A percentile compares a stretch with the other conserved stretches of the same genome.
These are phyloP conservation scores for Trachelipus rathkii DNA, from an alignment of 1,140 invertebrate species.

Conservation along the genomic window DNA sequence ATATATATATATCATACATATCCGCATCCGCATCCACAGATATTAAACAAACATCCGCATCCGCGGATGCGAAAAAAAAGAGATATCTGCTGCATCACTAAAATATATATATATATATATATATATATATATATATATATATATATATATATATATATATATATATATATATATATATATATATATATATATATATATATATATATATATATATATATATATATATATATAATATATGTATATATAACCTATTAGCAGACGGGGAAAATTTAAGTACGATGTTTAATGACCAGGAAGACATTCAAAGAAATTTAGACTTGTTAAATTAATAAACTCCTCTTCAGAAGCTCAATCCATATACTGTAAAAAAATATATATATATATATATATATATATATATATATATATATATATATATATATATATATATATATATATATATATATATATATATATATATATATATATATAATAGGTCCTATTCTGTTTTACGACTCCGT, in stretches of 20 bases:
- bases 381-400: not conserved
- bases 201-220: slow-evolving; percentile 17
- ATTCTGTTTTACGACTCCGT: too few species aligned
- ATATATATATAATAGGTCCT: slow-evolving; percentile 2
- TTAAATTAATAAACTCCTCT: too few species aligned
- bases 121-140: slow-evolving; percentile 19
- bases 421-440: slow-evolving; percentile 10
- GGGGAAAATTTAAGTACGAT: too few species aligned
- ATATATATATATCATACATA: too few species aligned
- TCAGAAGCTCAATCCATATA: not conserved
- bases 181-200: slow-evolving; percentile 20
- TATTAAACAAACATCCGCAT: too few species aligned
- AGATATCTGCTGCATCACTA: too few species aligned
- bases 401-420: slow-evolving; percentile 1
- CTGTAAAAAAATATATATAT: too few species aligned
- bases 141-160: slow-evolving; percentile 17
- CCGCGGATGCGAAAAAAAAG: too few species aligned
- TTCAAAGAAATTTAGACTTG: too few species aligned
- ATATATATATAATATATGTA: slow-evolving; percentile 14
- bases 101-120: slow-evolving; percentile 20
- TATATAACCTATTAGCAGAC: not conserved
- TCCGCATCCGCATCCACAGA: too few species aligned
- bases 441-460: slow-evolving; percentile 19
- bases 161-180: slow-evolving; percentile 14
- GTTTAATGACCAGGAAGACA: too few species aligned